Conservation (phyloP, 2,113 vertebrate genomes). For the Sus scrofa region DNA sequence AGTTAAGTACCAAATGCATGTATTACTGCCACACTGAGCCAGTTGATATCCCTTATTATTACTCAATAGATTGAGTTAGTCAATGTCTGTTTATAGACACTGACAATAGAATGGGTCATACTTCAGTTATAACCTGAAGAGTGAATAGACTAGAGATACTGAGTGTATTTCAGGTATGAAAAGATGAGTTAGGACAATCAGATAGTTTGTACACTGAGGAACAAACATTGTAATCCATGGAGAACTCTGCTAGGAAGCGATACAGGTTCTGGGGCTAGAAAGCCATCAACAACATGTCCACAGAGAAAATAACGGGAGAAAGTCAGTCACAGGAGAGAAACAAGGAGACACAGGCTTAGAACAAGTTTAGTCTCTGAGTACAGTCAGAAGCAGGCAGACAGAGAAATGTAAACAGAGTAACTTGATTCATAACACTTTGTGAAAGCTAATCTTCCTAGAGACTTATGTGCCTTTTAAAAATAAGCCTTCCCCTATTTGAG, state of each 20-base stretch:
- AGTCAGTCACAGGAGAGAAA: background rate
- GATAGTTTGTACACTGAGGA: background rate
- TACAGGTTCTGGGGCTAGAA: background rate
- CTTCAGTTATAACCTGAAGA: background rate
- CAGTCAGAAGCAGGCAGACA: background rate
- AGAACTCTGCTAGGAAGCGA: background rate
- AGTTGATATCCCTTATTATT: background rate
- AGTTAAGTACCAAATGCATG: background rate
- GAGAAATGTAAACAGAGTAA: background rate
- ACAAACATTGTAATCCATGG: background rate
- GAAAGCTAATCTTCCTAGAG: background rate
- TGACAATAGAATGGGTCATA: background rate
- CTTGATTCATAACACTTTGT: background rate
- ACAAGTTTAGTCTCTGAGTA: background rate
- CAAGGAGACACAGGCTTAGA: background rate
- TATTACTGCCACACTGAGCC: background rate
- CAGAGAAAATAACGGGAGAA: background rate
- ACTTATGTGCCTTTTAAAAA: slow-evolving; percentile 12
- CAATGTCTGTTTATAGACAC: background rate
- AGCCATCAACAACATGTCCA: background rate
- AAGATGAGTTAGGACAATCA: background rate
- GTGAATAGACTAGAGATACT: background rate
- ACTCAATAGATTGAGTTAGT: background rate
- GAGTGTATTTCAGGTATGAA: background rate
- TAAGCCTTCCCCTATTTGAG: background rate